Conservation (phyloP, 2,113 vertebrate genomes). For the Meriones unguiculatus region DNA sequence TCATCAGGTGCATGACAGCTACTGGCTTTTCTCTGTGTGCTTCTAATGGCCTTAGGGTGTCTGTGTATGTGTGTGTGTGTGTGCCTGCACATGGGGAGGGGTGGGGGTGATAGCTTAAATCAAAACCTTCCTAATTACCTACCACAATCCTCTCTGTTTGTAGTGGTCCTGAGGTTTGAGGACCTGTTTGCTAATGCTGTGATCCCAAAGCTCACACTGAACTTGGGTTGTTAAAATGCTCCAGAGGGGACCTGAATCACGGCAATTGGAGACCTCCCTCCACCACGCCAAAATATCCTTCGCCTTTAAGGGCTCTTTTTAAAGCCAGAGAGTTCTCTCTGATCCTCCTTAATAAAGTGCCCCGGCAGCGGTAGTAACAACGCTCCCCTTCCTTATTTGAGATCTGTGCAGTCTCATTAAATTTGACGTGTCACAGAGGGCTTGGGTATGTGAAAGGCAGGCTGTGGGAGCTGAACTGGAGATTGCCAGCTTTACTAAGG, state of each 20-base stretch:
- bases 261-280: conserved; percentile 66
- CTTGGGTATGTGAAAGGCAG: conserved; percentile 86
- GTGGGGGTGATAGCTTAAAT: not conserved
- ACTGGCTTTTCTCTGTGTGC: not conserved
- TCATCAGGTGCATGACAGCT: conserved; percentile 37
- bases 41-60: not conserved
- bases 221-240: conserved; percentile 55
- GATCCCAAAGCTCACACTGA: conserved; percentile 29
- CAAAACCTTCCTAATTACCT: conserved; percentile 41
- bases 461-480: conserved; percentile 85
- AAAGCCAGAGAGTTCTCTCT: conserved; percentile 83
- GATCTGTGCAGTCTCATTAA: conserved; percentile 90
- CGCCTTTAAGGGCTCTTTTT: conserved; percentile 84
- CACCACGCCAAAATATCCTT: conserved; percentile 76
- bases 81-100: no score
- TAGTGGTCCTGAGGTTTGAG: not conserved
- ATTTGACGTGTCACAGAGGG: conserved; percentile 89
- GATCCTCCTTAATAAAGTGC: conserved; percentile 87
- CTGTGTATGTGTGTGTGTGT: no score
- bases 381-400: conserved; percentile 84
- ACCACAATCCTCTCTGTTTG: not conserved
- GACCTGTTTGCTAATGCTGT: not conserved
- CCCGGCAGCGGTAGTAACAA: conserved; percentile 70
- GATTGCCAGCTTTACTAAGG: conserved; percentile 86
- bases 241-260: conserved; percentile 39